Conservation (phyloP, 2,888 invertebrate genomes). For the Nemurella pictetii region DNA sequence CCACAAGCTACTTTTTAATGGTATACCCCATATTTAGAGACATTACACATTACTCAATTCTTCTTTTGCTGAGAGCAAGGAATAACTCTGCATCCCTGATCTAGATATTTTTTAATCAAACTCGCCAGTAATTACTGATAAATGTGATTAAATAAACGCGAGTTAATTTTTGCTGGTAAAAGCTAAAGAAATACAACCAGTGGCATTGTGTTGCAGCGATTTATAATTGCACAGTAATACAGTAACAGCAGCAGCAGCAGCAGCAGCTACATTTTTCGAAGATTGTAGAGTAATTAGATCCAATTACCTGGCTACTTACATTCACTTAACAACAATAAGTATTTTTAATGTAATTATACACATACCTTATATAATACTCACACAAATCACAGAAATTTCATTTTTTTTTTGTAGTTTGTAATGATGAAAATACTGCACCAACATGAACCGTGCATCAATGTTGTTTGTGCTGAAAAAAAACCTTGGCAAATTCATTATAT, state of each 20-base stretch:
- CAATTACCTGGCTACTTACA: not conserved
- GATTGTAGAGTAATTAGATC: not conserved
- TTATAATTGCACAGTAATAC: not conserved
- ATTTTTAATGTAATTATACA: not conserved
- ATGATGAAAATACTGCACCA: too few species aligned
- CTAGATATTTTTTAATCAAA: too few species aligned
- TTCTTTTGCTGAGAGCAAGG: too few species aligned
- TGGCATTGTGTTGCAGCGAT: not conserved
- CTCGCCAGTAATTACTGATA: too few species aligned
- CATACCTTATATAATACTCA: not conserved
- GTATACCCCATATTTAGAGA: too few species aligned
- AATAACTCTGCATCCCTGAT: too few species aligned
- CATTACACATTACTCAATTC: too few species aligned
- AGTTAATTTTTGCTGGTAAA: too few species aligned
- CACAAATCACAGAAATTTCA: not conserved
- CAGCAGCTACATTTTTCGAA: not conserved
- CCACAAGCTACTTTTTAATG: too few species aligned
- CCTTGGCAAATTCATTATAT: not conserved
- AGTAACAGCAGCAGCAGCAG: not conserved
- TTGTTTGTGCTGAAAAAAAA: not conserved
- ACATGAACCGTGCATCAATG: too few species aligned
- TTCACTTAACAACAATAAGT: not conserved
- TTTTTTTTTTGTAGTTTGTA: too few species aligned
- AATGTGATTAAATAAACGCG: too few species aligned
- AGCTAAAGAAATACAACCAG: not conserved